Base-by-base conservation (phyloP, 2,797 vertebrate genomes). In the Thalassophryne amazonica region DNA sequence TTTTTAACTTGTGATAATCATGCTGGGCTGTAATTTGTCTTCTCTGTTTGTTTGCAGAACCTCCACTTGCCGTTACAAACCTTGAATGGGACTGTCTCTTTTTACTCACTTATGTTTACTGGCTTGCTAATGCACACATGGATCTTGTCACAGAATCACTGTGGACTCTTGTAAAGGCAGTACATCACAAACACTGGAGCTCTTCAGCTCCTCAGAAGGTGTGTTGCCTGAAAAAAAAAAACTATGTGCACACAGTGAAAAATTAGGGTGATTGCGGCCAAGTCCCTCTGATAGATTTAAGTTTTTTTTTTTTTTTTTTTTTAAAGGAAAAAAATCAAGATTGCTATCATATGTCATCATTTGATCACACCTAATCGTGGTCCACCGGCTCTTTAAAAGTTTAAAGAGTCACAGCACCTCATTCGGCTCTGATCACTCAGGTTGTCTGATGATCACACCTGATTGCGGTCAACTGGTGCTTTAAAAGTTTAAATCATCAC, bases 1-100 rank as follows among this genome's bases (percentile, higher is more conserved):
- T 30, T 55, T 33, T 50, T 66, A 36, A 63, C 73, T 65, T 58
- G 69, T 71, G 66, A 72, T 83, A 75, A 81, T 80, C 75, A 61
- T 1, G 57, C 76, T 82, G 61, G 75, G 80, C 79, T 80, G 66
- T 43, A 76, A 86, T 82, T 69, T 80, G 79, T 86, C 73, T 69
- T 72, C 47, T 53, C 53, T 15, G 18, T 71, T 76, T 75, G 79
- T 86, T 73, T 78, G 69, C 59, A 46, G 70, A 76, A 47, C 55
- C 51, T 47, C 63, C 36, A 69, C 77, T 54, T 66, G 73, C 78
- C 65, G 75, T 65, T 75, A 67, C 59, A 64, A 70, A 75, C 78
- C 77, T 68, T 51, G 49, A 62, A 69, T 45, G 71, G 92, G 92
- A 88, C 46, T 48, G 48, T 9, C 34, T 36, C 5, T 46, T 32